Base-by-base conservation (phyloP, 2,113 vertebrate genomes). In the Leucoraja erinaceus region DNA sequence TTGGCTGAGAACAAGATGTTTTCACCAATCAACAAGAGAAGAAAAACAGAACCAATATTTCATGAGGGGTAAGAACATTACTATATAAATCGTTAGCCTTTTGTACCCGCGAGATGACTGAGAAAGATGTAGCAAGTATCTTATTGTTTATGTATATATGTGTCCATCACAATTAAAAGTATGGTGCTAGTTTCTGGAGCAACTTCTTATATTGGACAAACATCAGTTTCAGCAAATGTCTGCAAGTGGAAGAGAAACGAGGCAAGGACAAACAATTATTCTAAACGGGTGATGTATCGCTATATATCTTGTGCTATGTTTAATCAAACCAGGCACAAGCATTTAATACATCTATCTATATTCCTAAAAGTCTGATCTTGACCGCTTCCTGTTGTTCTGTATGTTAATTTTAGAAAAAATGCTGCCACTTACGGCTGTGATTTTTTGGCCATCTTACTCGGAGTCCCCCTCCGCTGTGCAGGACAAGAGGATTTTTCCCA, bases 1-100 rank as follows among this genome's bases (percentile, higher is more conserved):
- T 0, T 99, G 98, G 98, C 94, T 99, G 94, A 98, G 97, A 95
- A 98, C 96, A 94, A 96, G 97, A 93, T 98, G 98, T 90, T 99
- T 99, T 95, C 98, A 98, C 33, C 94, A 96, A 79, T 94, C 95
- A 94, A 96, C 98, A 94, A 97, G 98, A 95, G 96, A 95, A 95
- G 95, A 95, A 54, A 93, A 97, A 93, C 96, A 93, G 93, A 96
- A 97, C 94, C 96, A 98, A 94, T 95, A 98, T 31, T 99, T 99
- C 96, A 95, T 98, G 66, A 97, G 98, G 94, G 96, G 98, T 99
- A 96, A 94, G 96, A 95, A 10, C 0, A 33, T n/a, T 77, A 70
- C n/a, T 90, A 2, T 18, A 25, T 72, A 20, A 86, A 47, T 25
- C 66, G 11, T 2, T 12, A 72, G 33, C 12, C 14, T 0, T 66